phyloP scores from a whole-genome alignment of 2,113 vertebrate species.

The human region GRCh38 chr5:1613001-1613500 shows the following conservation, averaged over 20 bases:
- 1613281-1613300: neutral
- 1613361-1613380: neutral
- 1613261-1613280: neutral
- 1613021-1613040: neutral
- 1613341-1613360: neutral
- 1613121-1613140: neutral
- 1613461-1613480: fast-evolving
- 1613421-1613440: fast-evolving
- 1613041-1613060: neutral
- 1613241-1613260: neutral
- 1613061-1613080: neutral
- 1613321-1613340: neutral
- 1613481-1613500: fast-evolving
- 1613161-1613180: neutral
- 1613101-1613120: neutral
- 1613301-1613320: fast-evolving
- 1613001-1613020: neutral
- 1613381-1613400: neutral
- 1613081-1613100: neutral
- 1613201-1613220: neutral
- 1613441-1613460: neutral
- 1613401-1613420: fast-evolving
- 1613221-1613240: neutral
- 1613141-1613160: neutral
- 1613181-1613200: neutral